Evolutionary conservation across 53 echinoderm and acorn worm genomes (phyloP), one percentile per base, ranked within the genome.

Genomic region (Echinarachnius parma): DNA sequence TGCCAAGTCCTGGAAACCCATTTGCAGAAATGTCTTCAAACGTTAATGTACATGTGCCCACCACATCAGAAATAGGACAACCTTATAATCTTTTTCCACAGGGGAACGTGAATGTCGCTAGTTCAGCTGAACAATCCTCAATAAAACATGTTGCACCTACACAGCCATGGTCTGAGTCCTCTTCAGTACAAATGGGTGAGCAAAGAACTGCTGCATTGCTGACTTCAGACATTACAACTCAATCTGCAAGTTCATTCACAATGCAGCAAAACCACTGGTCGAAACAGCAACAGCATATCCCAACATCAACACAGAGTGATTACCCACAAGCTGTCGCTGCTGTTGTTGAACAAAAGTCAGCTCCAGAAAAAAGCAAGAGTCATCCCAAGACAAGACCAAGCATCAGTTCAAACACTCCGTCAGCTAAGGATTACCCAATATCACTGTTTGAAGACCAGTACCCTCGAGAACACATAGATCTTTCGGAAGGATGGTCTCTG

Each of bases 401-500:
- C 35, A 53, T 53, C 34, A 70, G 53, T 22, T 70, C 70, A 24
- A 70, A 70, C 53, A 13, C 53, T 1, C 52, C 46, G 46, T 65
- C 37, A 0, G 45, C 76, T 19, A 47, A 20, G 9, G 60, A 61
- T 52, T 66, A 58, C 13, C 21, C 27, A 7, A 22, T n/a, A 20
- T 28, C 72, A 8, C 53, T 28, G 4, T 95, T 81, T 70, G 60
- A 77, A 5, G 86, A 87, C 69, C 82, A 90, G 56, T 95, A 87
- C 57, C 90, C 95, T 11, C 48, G 83, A 59, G 65, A 62, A 13
- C 26, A 64, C 2, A 37, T 45, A n/a, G 86, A 95, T 45, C 82
- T 81, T 2, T 58, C 66, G 10, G 49, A 75, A 53, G 95, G 95
- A 26, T 95, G 95, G 95, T 37, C 82, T 39, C 82, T 95, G 11